Conservation (phyloP, 2,113 vertebrate species). For the Lepus europaeus region DNA sequence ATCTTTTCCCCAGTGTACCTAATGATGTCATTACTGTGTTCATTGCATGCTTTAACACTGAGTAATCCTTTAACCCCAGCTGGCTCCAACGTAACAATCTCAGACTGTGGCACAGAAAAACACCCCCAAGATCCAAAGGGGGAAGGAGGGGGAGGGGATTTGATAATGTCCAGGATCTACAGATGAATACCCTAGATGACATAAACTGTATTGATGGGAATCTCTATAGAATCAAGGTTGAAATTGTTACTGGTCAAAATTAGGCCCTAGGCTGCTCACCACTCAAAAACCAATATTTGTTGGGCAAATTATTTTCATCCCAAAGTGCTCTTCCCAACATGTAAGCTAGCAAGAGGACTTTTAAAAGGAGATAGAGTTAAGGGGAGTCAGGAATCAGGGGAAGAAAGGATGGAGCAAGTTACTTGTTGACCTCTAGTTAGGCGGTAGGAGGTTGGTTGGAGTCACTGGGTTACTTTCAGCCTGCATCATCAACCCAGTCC, state of each 20-base stretch:
- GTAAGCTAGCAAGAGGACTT: too few species aligned
- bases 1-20: not conserved
- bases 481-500: too few species aligned
- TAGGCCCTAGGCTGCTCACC: too few species aligned
- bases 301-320: too few species aligned
- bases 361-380: too few species aligned
- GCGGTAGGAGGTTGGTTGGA: too few species aligned
- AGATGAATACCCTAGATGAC: not conserved
- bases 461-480: too few species aligned
- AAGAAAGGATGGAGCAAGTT: too few species aligned
- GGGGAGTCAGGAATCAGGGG: too few species aligned
- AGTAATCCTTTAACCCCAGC: not conserved
- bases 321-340: too few species aligned
- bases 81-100: not conserved
- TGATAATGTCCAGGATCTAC: not conserved
- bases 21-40: not conserved
- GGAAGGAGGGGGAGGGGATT: not conserved
- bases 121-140: not conserved
- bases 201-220: slow-evolving; percentile 1
- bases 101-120: not conserved
- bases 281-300: too few species aligned
- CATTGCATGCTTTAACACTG: not conserved
- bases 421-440: too few species aligned
- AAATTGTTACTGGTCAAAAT: not conserved
- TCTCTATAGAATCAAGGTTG: not conserved